phyloP scores from a whole-genome alignment of 2,113 vertebrate genomes.

The Delphinus delphis region DNA sequence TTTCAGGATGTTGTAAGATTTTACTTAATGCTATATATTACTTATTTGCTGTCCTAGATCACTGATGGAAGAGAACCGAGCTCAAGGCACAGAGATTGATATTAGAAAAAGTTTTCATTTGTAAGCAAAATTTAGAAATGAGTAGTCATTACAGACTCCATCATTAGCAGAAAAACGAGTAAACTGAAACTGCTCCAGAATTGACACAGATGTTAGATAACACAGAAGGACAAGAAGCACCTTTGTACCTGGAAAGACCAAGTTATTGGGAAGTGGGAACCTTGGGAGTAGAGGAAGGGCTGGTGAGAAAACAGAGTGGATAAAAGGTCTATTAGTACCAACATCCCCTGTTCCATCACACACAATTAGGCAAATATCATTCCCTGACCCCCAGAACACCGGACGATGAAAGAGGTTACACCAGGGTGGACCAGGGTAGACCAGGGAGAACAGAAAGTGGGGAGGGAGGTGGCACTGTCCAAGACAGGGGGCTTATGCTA shows the following conservation, averaged over 20 bases:
- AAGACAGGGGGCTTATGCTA: neutral
- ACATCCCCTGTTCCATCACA: neutral
- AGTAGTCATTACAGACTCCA: neutral
- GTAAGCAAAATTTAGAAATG: neutral
- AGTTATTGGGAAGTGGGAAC: neutral
- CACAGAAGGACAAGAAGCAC: neutral
- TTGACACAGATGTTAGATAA: neutral
- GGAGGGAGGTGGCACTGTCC: too few species aligned
- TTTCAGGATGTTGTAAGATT: neutral
- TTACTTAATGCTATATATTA: neutral
- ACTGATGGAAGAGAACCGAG: accelerated
- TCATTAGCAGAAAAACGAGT: neutral
- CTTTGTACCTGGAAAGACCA: neutral
- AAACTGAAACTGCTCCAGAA: neutral
- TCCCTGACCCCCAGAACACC: neutral
- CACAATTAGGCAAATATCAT: neutral
- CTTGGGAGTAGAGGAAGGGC: neutral
- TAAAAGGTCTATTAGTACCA: neutral
- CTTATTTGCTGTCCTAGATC: too few species aligned
- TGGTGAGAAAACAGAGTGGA: neutral
- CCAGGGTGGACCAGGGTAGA: neutral
- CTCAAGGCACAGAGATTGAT: neutral
- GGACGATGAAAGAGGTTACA: neutral
- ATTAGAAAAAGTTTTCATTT: neutral
- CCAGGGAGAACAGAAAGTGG: neutral